Base-by-base conservation (phyloP, 2,113 vertebrate genomes). In the Oncorhynchus kisutch region DNA sequence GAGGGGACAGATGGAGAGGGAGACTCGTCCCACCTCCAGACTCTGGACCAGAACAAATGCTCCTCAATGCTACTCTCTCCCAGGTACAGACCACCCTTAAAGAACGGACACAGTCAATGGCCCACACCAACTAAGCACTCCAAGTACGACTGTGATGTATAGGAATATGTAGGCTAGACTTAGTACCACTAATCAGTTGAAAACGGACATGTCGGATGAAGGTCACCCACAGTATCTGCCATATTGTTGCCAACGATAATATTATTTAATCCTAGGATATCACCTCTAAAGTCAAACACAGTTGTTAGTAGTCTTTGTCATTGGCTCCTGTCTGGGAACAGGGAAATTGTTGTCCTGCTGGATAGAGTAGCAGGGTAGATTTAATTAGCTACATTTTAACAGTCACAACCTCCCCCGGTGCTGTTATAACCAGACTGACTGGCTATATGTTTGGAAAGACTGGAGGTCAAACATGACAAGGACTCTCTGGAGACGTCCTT, bases 21-120 rank as follows among this genome's bases (percentile, higher is more conserved):
- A 2, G 83, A 84, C 76, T 77, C 87, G 2, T 69, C 87, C 60
- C 85, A 83, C 29, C 69, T 71, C n/a, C 72, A 88, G 79, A 85
- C 93, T 3, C 84, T 83, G 0, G 88, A 89, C 74, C 88, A 92
- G 34, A 54, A 90, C 73, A 87, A 82, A 22, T 93, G 92, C 84
- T 92, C 95, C 4, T 76, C 93, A 0, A 92, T 95, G 76, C 92
- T 96, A 74, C 95, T 96, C 12, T 93, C 95, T 4, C 95, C 96
- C 88, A 96, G 96, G 97, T 98, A 93, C 3, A 34, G 4, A 6
- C 22, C 18, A 18, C 51, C 51, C 51, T 45, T 54, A 54, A 54
- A 54, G 16, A 14, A 54, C 51, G 5, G 16, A 11, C 9, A 2
- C 9, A 45, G 39, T 39, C 39, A 39, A 39, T 39, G 9, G 39